A percentile compares a stretch with the other conserved stretches of the same genome.
These are phyloP conservation scores for Orchestes rusci DNA, from an alignment of 2,888 invertebrate species.

Conservation along the genomic window DNA sequence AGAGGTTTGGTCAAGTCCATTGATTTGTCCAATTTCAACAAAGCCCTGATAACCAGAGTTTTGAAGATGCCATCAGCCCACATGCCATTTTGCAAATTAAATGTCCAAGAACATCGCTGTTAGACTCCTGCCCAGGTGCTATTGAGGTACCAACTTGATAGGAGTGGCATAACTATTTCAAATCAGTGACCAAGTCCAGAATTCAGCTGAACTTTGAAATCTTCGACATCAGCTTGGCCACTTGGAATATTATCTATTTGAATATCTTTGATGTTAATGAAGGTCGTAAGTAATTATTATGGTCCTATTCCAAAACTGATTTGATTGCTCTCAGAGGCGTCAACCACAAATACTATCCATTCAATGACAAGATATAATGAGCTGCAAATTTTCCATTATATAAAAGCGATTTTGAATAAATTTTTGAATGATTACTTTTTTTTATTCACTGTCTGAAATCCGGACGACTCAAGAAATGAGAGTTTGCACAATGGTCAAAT, in stretches of 20 bases:
- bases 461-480: no score
- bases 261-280: conserved; percentile 66
- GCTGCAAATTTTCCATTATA: no score
- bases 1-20: conserved; percentile 59
- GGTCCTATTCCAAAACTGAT: neutral
- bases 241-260: conserved; percentile 59
- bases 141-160: conserved; percentile 53
- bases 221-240: conserved; percentile 49
- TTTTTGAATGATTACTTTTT: no score
- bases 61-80: no score
- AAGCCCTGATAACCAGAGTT: conserved; percentile 57
- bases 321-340: neutral
- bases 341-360: conserved; percentile 53
- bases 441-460: no score
- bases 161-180: conserved; percentile 51
- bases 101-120: no score
- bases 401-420: no score
- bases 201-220: conserved; percentile 50
- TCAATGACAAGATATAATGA: conserved; percentile 49
- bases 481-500: no score
- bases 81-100: no score
- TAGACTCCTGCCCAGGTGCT: conserved; percentile 64
- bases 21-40: conserved; percentile 72
- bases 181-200: conserved; percentile 49
- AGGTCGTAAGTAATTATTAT: conserved; percentile 43